Conservation (phyloP, 2,888 invertebrate genomes). For the Apamea anceps region DNA sequence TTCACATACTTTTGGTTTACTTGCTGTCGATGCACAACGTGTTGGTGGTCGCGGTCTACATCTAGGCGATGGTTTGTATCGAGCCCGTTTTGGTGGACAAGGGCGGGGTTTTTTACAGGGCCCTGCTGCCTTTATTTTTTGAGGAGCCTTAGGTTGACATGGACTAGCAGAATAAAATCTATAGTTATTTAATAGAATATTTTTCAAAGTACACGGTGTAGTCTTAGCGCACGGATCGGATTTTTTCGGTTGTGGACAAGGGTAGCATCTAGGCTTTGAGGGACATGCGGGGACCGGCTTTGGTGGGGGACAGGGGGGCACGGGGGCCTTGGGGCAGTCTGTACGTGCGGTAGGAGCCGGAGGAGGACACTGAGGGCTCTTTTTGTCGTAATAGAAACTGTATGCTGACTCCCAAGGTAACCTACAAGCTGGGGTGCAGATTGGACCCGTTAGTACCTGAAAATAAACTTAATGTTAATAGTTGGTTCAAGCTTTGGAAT, state of each 20-base stretch:
- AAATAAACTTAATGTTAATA: conserved; percentile 17
- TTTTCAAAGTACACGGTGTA: not conserved
- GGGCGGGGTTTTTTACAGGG: not conserved
- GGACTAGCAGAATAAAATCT: not conserved
- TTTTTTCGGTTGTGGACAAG: not conserved
- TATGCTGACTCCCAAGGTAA: not conserved
- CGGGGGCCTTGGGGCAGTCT: not conserved
- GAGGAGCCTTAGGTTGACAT: not conserved
- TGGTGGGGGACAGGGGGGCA: not conserved
- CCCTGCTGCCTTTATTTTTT: not conserved
- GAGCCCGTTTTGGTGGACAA: not conserved
- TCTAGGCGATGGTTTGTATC: not conserved
- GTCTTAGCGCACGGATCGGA: not conserved
- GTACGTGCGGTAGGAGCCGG: not conserved
- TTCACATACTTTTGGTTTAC: not conserved
- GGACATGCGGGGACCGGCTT: not conserved
- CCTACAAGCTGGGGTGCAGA: not conserved
- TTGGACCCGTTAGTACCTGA: conserved; percentile 11
- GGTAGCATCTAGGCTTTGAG: not conserved
- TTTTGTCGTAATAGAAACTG: conserved; percentile 18
- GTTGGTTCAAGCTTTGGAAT: not conserved
- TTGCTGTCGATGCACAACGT: not conserved
- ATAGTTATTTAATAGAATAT: not conserved
- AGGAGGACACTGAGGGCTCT: not conserved
- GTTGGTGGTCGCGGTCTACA: not conserved